A percentile compares a stretch with the other conserved stretches of the same genome.
These are phyloP conservation scores for Dermatemys mawii DNA, from an alignment of 2,113 vertebrate species.

Conservation along the genomic window DNA sequence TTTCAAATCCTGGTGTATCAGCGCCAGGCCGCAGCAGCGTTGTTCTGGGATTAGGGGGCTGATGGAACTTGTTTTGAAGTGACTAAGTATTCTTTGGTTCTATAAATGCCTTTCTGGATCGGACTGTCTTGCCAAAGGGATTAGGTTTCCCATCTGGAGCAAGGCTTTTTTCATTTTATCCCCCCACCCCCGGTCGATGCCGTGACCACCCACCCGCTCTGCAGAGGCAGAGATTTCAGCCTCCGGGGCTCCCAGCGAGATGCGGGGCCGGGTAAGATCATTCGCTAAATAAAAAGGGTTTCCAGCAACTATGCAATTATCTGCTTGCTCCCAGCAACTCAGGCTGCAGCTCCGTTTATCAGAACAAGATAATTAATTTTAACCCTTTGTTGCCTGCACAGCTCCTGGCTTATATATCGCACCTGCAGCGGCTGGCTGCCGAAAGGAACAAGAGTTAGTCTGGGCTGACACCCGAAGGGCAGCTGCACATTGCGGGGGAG, in stretches of 20 bases:
- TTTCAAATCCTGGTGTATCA: not conserved
- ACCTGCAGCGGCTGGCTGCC: not conserved
- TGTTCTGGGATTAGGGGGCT: not conserved
- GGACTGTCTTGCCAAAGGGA: not conserved
- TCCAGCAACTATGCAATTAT: not conserved
- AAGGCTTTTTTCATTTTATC: not conserved
- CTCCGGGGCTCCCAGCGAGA: not conserved
- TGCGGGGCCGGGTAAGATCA: not conserved
- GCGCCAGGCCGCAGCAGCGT: not conserved
- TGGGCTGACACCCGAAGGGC: not conserved
- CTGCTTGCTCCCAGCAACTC: conserved; percentile 35
- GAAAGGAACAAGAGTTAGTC: not conserved
- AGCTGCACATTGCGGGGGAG: no score
- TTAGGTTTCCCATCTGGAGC: not conserved
- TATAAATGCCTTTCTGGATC: not conserved
- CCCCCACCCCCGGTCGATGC: not conserved
- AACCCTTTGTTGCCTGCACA: not conserved
- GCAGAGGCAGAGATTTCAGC: conserved; percentile 1
- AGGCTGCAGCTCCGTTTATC: not conserved
- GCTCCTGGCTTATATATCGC: not conserved
- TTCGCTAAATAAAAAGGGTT: not conserved
- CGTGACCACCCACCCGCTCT: conserved; percentile 12
- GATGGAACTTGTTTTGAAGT: not conserved
- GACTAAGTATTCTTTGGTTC: not conserved
- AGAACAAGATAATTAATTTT: not conserved